phyloP scores from a whole-genome alignment of 2,888 invertebrate species.

The Ceramica pisi region DNA sequence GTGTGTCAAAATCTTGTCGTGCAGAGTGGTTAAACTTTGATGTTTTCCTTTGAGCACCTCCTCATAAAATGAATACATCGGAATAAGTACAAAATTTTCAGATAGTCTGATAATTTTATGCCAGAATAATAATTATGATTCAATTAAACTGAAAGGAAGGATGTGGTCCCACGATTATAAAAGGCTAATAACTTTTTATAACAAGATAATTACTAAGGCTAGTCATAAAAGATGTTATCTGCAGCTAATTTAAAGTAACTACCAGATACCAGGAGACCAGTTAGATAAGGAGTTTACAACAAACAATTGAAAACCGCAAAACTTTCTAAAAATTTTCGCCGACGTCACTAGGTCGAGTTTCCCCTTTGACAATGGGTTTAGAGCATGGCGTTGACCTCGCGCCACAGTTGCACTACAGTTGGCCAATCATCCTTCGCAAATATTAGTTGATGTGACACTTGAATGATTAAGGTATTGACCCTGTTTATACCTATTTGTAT shows the following conservation, averaged over 20 bases:
- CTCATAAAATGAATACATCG: no score
- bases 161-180: constrained; percentile 14
- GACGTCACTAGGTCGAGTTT: constrained; percentile 56
- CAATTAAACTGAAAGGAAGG: constrained; percentile 12
- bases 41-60: no score
- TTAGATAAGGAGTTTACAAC: neutral
- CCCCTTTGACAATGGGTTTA: constrained; percentile 61
- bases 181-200: constrained; percentile 4
- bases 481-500: constrained; percentile 46
- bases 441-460: constrained; percentile 50
- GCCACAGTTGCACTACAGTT: constrained; percentile 61
- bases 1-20: no score
- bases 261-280: constrained; percentile 36
- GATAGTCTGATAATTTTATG: neutral
- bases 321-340: constrained; percentile 47
- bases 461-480: constrained; percentile 62
- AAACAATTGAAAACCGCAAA: constrained; percentile 18
- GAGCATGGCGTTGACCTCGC: constrained; percentile 59
- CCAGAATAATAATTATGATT: neutral
- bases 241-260: constrained; percentile 5
- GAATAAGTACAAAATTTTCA: no score
- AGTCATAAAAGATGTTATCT: constrained; percentile 16
- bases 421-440: constrained; percentile 70
- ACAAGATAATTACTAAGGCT: neutral
- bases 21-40: neutral